A percentile compares a stretch with the other conserved stretches of the same genome.
Conservation (phyloP, 2,797 vertebrate species). For the Poeciliopsis turneri region DNA sequence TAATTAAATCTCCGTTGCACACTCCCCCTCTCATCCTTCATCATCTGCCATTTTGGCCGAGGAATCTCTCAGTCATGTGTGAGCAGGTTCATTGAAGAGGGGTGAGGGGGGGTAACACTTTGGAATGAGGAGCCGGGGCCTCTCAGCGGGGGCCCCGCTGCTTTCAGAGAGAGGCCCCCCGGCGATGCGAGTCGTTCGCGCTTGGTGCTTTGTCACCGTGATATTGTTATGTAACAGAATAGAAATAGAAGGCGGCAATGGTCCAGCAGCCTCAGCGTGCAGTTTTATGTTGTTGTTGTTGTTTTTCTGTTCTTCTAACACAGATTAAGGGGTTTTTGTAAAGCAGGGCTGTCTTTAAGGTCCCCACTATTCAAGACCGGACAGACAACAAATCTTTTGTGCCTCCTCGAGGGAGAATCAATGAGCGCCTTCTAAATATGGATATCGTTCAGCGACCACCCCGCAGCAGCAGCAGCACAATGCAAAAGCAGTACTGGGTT, state of each 20-base stretch:
- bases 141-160: constrained; percentile 14
- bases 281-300: background rate
- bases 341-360: constrained; percentile 46
- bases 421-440: constrained; percentile 72
- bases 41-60: constrained; percentile 73
- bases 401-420: constrained; percentile 62
- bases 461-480: constrained; percentile 50
- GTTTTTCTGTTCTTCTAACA: background rate
- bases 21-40: constrained; percentile 66
- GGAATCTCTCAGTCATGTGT: constrained; percentile 63
- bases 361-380: constrained; percentile 50
- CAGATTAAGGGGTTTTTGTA: constrained; percentile 42
- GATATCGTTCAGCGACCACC: constrained; percentile 52
- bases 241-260: constrained; percentile 15
- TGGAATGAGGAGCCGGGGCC: constrained; percentile 16
- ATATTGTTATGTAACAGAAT: constrained; percentile 53
- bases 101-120: constrained; percentile 43
- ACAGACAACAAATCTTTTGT: constrained; percentile 71
- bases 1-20: constrained; percentile 76
- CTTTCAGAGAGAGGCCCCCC: constrained; percentile 13
- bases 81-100: constrained; percentile 55
- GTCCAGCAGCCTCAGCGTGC: constrained; percentile 27
- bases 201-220: constrained; percentile 34
- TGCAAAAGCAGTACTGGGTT: constrained; percentile 63
- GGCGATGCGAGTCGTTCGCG: constrained; percentile 48